phyloP scores from a whole-genome alignment of 2,888 invertebrate genomes.

The Biston stratarius region DNA sequence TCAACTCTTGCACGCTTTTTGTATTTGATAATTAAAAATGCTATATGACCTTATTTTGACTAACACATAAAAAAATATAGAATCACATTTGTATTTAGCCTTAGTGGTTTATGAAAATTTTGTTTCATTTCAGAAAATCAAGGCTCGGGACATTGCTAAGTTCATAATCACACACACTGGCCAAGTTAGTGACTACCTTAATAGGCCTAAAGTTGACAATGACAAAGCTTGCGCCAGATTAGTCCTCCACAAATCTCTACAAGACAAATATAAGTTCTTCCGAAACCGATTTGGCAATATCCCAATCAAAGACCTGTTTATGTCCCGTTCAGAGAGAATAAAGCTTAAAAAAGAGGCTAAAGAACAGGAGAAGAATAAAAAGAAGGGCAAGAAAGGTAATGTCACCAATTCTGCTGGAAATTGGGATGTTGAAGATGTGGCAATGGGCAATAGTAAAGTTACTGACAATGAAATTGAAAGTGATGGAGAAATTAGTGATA shows the following conservation, averaged over 20 bases:
- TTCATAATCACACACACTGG: conserved; percentile 76
- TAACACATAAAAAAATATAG: too few relatives aligned
- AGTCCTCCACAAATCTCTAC: conserved; percentile 72
- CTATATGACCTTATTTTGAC: too few relatives aligned
- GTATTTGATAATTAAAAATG: too few relatives aligned
- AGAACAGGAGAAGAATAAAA: conserved; percentile 70
- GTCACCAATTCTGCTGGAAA: conserved; percentile 64
- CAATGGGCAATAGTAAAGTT: conserved; percentile 38
- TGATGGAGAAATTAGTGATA: conserved; percentile 10
- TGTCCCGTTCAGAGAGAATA: conserved; percentile 76
- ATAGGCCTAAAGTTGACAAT: conserved; percentile 69
- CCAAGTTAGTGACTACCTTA: conserved; percentile 67
- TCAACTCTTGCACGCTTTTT: too few relatives aligned
- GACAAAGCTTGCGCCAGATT: conserved; percentile 77
- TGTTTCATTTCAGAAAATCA: conserved; percentile 72
- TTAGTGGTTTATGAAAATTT: not conserved
- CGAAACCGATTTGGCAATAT: conserved; percentile 70
- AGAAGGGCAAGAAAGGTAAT: conserved; percentile 55
- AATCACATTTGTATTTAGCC: not conserved
- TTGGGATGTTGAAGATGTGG: conserved; percentile 68
- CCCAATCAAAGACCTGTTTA: conserved; percentile 75
- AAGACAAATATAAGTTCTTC: conserved; percentile 73
- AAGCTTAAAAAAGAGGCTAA: conserved; percentile 75
- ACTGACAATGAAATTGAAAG: conserved; percentile 17
- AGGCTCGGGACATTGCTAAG: conserved; percentile 73